A percentile compares a stretch with the other conserved stretches of the same genome.
Conservation (phyloP, 1,140 invertebrate genomes). For the Papilio machaon region DNA sequence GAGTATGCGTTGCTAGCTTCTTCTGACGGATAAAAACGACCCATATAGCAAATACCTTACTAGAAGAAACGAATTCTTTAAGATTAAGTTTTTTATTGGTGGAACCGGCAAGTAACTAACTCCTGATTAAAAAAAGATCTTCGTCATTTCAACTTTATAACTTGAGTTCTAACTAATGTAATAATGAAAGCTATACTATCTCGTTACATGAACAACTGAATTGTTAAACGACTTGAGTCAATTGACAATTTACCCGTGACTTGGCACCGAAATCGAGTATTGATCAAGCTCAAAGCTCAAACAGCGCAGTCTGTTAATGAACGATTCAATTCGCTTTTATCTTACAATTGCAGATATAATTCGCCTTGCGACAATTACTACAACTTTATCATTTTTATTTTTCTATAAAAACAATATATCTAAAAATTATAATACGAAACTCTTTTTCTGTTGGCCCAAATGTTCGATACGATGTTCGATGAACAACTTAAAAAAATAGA, state of each 20-base stretch:
- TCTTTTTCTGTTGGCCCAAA: too few species aligned
- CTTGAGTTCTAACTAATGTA: slow-evolving; percentile 23
- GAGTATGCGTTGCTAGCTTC: too few species aligned
- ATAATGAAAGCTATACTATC: slow-evolving; percentile 36
- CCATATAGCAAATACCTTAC: too few species aligned
- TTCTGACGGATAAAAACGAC: too few species aligned
- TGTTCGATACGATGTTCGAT: too few species aligned
- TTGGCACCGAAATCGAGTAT: slow-evolving; percentile 39
- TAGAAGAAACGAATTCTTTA: too few species aligned
- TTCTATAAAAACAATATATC: not conserved
- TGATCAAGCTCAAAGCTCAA: slow-evolving; percentile 35
- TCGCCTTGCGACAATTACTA: not conserved
- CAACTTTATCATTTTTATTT: not conserved
- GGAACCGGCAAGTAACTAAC: not conserved
- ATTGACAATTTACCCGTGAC: slow-evolving; percentile 40
- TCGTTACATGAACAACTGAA: slow-evolving; percentile 40
- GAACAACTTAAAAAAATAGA: too few species aligned
- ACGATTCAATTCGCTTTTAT: slow-evolving; percentile 33
- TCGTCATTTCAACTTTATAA: not conserved
- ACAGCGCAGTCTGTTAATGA: slow-evolving; percentile 36
- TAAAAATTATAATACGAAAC: not conserved
- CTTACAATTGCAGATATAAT: slow-evolving; percentile 31
- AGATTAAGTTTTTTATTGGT: not conserved
- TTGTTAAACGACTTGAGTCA: slow-evolving; percentile 39
- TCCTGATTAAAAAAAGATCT: not conserved